These are phyloP conservation scores for Chesias legatella DNA, from an alignment of 2,888 invertebrate species.

Conservation along the genomic window DNA sequence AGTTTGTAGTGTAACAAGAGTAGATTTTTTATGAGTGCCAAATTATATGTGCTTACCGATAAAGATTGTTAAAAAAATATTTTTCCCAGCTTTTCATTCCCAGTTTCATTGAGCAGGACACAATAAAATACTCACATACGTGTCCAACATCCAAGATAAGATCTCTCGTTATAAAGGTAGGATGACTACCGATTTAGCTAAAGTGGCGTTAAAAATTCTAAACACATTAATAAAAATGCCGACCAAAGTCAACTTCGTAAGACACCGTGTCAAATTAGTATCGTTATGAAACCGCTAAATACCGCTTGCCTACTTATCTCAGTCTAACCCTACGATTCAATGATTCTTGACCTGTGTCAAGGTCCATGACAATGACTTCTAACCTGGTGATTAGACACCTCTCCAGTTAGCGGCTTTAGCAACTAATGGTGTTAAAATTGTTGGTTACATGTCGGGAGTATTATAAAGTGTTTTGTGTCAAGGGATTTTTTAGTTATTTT, in stretches of 20 bases:
- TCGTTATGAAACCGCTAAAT: conserved; percentile 16
- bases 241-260: conserved; percentile 2
- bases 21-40: too few relatives aligned
- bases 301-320: conserved; percentile 6
- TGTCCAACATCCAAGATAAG: too few relatives aligned
- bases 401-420: conserved; percentile 8
- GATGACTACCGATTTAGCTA: too few relatives aligned
- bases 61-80: too few relatives aligned
- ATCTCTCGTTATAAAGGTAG: too few relatives aligned
- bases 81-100: too few relatives aligned
- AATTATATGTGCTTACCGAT: too few relatives aligned
- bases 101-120: too few relatives aligned
- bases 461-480: conserved; percentile 16
- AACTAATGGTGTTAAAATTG: conserved; percentile 26
- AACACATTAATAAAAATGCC: too few relatives aligned
- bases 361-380: conserved; percentile 31
- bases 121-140: too few relatives aligned
- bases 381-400: conserved; percentile 25
- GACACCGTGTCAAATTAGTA: conserved; percentile 13
- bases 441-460: conserved; percentile 13
- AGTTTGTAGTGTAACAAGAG: too few relatives aligned
- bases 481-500: neutral
- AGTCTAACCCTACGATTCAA: conserved; percentile 12
- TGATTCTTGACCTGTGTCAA: conserved; percentile 31
- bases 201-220: too few relatives aligned